Evolutionary conservation across 2,113 vertebrate genomes (phyloP).

Genomic region (Anguilla japonica): DNA sequence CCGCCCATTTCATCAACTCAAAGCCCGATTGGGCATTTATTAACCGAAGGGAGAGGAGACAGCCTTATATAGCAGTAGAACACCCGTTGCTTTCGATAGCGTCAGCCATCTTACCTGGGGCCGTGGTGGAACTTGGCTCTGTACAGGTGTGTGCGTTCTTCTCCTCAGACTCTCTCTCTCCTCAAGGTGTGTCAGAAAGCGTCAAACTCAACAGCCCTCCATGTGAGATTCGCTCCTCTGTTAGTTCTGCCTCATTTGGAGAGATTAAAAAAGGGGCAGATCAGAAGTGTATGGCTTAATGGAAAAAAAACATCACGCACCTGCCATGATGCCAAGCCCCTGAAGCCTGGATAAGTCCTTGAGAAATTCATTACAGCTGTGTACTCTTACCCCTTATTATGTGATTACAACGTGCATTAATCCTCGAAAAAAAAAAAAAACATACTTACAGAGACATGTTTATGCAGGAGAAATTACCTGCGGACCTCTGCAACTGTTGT

Average conservation of each 20-base stretch:
- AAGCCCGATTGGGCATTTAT: slow-evolving; percentile 12
- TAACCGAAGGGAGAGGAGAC: slow-evolving; percentile 15
- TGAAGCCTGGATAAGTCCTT: slow-evolving; percentile 41
- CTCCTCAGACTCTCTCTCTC: neutral
- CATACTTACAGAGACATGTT: slow-evolving; percentile 43
- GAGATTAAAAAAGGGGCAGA: slow-evolving; percentile 50
- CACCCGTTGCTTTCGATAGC: slow-evolving; percentile 42
- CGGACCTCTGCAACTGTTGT: slow-evolving; percentile 17
- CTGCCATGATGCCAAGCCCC: slow-evolving; percentile 41
- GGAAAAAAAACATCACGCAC: slow-evolving; percentile 26
- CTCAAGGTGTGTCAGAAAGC: neutral
- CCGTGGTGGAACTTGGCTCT: slow-evolving; percentile 29
- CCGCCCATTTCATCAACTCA: neutral
- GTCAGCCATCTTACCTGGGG: slow-evolving; percentile 56
- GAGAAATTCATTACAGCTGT: slow-evolving; percentile 31
- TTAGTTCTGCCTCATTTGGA: neutral
- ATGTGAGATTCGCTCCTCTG: neutral
- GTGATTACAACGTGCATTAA: slow-evolving; percentile 37
- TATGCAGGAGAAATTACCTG: slow-evolving; percentile 33
- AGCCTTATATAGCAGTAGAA: slow-evolving; percentile 41
- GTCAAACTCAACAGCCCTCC: slow-evolving; percentile 34
- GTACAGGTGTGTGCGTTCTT: slow-evolving; percentile 50
- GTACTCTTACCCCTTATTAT: slow-evolving; percentile 32
- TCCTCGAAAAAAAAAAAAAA: slow-evolving; percentile 7
- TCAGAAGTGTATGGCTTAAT: slow-evolving; percentile 44